Evolutionary conservation across 2,888 invertebrate species (phyloP), one percentile per base, ranked within the genome.

Genomic region (Tetranychus truncatus): DNA sequence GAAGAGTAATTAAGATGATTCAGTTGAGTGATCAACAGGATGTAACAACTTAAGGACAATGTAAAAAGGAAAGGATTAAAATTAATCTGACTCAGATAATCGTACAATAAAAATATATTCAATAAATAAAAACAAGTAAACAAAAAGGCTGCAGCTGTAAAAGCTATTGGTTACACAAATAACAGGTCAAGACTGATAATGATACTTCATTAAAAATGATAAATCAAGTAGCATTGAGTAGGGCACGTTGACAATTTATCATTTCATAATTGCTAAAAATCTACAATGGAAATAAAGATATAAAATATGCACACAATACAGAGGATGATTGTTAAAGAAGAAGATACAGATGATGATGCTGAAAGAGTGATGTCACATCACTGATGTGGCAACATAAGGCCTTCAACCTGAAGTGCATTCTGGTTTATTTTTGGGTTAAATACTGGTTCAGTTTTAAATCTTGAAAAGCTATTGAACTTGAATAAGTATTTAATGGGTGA

Each of bases 391-490:
- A 55, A 55, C 55, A 55, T 15, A 15, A 55, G 15, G 55, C 55
- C 55, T 55, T 55, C 55, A 55, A 55, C 55, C 15, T 55, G 55
- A 55, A 55, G 55, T 15, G 7, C 11, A 15, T 55, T 55, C 55
- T 55, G 55, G 55, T 55, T 55, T 55, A 55, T 55, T 55, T 55
- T 55, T 15, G 55, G 55, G 11, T 55, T 15, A 55, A 15, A 55
- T 55, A 15, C 55, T 82, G 15, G 77, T 81, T 21, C 82, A 76
- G 34, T 34, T 34, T 34, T 34, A 5, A 34, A 34, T 34, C 34
- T 34, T 34, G 5, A 34, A 34, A 34, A 34, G 34, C 34, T 34
- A 34, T 34, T 34, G 34, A 34, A 34, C 34, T 34, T 34, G 34
- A 34, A 34, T 34, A 3, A 34, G 34, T 34, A 5, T 34, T 34